Base-by-base conservation (phyloP, 2,888 invertebrate species). In the Luffia ferchaultella region DNA sequence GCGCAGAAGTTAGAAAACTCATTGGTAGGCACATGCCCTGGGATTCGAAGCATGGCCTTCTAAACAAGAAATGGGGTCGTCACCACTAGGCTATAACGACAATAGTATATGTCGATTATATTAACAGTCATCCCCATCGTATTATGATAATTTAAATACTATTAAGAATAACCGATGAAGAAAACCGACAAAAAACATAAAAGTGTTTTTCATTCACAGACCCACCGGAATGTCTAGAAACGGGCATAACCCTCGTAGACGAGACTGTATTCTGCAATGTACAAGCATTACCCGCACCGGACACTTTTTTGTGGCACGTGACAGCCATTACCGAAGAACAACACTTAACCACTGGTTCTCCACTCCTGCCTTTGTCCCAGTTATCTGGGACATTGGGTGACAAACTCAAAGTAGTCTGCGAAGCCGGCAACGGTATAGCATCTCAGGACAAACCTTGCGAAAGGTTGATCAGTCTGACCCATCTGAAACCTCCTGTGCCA, bases 271-370 rank as follows among this genome's bases (percentile, higher is more conserved):
- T 66, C 54, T 83, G 83, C 58, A 69, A 74, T 55, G 73, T 79
- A 2, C 67, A 64, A 18, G 73, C 76, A 0, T 58, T 76, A 17
- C 83, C 83, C 9, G 42, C 58, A 1, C 76, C 83, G 0, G 80
- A 79, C 57, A 78, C 77, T 0, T 83, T 59, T 59, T 74, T 77
- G 65, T 83, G 83, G 83, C 76, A 79, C 56, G 64, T 80, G 15
- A 75, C 75, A 52, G 71, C 74, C 0, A 77, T 70, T 17, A 70
- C 72, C 42, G 78, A 80, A 18, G 57, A 68, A 5, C 79, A 82
- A 53, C 76, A 78, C 20, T 55, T 82, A 1, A 80, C 80, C 0
- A 78, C 80, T 0, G 79, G 79, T 1, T 79, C 82, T 0, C 64
- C 71, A 0, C 60, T 72, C 5, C 59, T 83, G 15, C 75, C 77